phyloP scores from a whole-genome alignment of 2,888 invertebrate species.

The Ornithoptera priamus region DNA sequence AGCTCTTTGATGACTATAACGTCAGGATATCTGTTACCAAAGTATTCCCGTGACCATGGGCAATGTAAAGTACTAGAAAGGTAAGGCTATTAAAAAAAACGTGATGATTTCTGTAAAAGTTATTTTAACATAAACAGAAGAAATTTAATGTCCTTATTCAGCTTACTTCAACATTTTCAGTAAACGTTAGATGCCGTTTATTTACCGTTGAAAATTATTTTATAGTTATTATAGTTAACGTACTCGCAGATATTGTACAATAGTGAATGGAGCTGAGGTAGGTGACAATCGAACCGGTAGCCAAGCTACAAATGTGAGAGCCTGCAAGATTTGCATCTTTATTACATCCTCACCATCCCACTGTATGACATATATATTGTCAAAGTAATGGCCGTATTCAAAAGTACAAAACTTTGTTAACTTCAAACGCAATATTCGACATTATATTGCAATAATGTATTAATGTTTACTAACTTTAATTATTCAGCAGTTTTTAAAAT shows the following conservation, averaged over 20 bases:
- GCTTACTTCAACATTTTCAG: too few relatives aligned
- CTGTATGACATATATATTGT: neutral
- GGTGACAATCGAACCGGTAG: slow-evolving; percentile 57
- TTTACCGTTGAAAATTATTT: neutral
- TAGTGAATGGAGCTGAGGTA: slow-evolving; percentile 36
- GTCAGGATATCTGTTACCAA: too few relatives aligned
- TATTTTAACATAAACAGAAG: too few relatives aligned
- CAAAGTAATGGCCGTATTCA: neutral
- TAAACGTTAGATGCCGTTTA: neutral
- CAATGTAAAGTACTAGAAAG: too few relatives aligned
- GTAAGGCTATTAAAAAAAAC: too few relatives aligned
- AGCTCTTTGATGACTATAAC: too few relatives aligned
- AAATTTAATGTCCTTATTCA: neutral
- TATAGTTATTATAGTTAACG: neutral
- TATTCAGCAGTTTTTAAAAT: neutral
- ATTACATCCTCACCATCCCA: slow-evolving; percentile 47
- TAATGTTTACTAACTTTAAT: neutral
- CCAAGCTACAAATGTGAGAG: slow-evolving; percentile 35
- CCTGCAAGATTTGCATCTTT: slow-evolving; percentile 59
- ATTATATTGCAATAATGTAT: neutral
- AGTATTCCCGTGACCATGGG: too few relatives aligned
- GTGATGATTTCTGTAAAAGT: too few relatives aligned
- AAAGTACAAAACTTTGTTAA: neutral
- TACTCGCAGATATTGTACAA: neutral
- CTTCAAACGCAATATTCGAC: neutral